Percentiles rank a stretch among this genome's conserved stretches.
Conservation (phyloP, 2,113 vertebrate species). For the Alosa alosa region DNA sequence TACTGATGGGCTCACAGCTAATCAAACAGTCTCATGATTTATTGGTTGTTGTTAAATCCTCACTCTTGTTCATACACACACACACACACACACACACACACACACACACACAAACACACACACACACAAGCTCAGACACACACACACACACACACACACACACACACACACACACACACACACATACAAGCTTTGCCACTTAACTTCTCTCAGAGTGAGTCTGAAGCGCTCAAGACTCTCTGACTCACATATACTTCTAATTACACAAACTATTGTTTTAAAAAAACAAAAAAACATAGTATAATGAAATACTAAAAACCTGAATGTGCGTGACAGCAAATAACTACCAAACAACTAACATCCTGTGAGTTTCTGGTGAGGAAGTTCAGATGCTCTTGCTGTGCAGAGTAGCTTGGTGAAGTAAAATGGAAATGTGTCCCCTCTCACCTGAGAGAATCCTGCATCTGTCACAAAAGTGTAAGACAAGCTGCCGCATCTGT, state of each 20-base stretch:
- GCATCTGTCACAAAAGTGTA: not conserved
- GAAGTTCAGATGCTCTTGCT: not conserved
- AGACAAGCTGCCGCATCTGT: constrained; percentile 8
- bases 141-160: not conserved
- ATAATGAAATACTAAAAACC: too few relatives aligned
- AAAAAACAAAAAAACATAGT: too few relatives aligned
- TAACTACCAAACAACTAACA: too few relatives aligned
- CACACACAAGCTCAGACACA: not conserved
- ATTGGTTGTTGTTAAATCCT: not conserved
- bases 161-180: too few relatives aligned
- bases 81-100: not conserved
- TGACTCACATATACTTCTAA: not conserved
- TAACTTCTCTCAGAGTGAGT: not conserved
- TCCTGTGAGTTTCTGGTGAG: not conserved
- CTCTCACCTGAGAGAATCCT: not conserved
- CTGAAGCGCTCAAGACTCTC: not conserved
- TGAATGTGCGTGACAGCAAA: too few relatives aligned
- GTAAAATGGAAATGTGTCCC: not conserved
- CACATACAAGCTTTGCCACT: not conserved
- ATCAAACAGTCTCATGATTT: not conserved
- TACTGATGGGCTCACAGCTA: not conserved
- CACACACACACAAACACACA: constrained; percentile 25
- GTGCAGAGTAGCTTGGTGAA: not conserved
- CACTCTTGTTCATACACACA: not conserved
- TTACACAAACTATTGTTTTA: not conserved